Conservation (phyloP, 2,888 invertebrate species). For the Sinohyriopsis cumingii region DNA sequence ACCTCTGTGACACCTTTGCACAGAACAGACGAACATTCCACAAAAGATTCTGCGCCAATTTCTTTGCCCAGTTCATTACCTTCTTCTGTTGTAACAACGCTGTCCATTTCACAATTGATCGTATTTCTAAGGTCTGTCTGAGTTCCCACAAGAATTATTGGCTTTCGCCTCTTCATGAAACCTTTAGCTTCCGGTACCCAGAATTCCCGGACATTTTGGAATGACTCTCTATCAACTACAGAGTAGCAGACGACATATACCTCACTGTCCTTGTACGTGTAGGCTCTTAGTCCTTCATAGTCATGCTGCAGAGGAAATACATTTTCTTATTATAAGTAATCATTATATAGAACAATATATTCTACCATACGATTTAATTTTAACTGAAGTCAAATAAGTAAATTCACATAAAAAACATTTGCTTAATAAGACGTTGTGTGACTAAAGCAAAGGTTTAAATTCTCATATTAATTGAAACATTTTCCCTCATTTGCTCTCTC, state of each 20-base stretch:
- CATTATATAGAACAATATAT: not conserved
- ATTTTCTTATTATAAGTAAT: not conserved
- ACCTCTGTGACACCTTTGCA: conserved; percentile 43
- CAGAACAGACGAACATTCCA: conserved; percentile 49
- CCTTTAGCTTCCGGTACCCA: conserved; percentile 54
- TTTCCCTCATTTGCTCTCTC: too few species aligned
- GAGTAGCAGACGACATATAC: conserved; percentile 53
- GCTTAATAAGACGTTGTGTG: too few species aligned
- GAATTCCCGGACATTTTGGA: conserved; percentile 42
- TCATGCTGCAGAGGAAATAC: conserved; percentile 42
- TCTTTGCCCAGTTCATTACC: conserved; percentile 42
- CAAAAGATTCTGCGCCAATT: conserved; percentile 47
- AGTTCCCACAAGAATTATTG: conserved; percentile 50
- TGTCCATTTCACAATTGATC: not conserved
- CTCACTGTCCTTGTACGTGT: conserved; percentile 55
- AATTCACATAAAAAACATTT: too few species aligned
- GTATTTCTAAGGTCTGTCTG: conserved; percentile 44
- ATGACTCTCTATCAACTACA: conserved; percentile 47
- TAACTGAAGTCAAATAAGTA: too few species aligned
- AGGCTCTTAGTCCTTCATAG: conserved; percentile 48
- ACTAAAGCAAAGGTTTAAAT: too few species aligned
- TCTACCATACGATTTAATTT: too few species aligned
- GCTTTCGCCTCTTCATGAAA: conserved; percentile 43
- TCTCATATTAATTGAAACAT: too few species aligned
- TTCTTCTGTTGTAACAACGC: conserved; percentile 34